These are phyloP conservation scores for Notechis scutatus DNA, from an alignment of 2,113 vertebrate genomes.

Conservation along the genomic window DNA sequence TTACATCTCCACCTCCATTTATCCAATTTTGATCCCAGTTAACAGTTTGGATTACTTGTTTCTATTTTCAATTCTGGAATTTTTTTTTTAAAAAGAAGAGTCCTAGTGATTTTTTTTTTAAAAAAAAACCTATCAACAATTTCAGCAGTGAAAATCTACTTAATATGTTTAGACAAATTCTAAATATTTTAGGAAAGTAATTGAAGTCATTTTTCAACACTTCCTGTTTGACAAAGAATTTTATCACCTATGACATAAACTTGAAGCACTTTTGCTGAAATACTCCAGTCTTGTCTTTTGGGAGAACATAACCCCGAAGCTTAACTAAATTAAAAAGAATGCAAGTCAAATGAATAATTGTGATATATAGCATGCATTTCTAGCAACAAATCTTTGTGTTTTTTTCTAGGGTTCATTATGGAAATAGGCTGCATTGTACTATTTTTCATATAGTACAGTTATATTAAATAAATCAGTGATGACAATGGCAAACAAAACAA, in stretches of 20 bases:
- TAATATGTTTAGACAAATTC: slow-evolving; percentile 48
- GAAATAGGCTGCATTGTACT: not conserved
- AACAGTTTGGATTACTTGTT: not conserved
- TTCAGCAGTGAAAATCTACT: slow-evolving; percentile 40
- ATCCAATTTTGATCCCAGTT: too few species aligned
- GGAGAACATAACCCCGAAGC: slow-evolving; percentile 38
- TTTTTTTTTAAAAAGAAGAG: not conserved
- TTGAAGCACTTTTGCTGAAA: slow-evolving; percentile 47
- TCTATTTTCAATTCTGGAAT: not conserved
- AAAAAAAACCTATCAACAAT: not conserved
- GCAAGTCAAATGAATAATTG: slow-evolving; percentile 45
- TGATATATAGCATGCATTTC: slow-evolving; percentile 57
- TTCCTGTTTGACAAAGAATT: slow-evolving; percentile 67
- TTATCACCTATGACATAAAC: slow-evolving; percentile 73
- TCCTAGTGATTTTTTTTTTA: not conserved
- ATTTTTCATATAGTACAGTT: not conserved
- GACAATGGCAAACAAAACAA: not conserved
- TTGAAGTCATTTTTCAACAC: slow-evolving; percentile 73
- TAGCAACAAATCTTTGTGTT: slow-evolving; percentile 29
- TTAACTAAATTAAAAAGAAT: slow-evolving; percentile 31
- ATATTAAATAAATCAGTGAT: not conserved
- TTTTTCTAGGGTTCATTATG: not conserved
- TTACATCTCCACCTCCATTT: not conserved
- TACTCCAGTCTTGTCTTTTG: slow-evolving; percentile 50
- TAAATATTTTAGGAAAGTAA: slow-evolving; percentile 57